Conservation (phyloP, 2,113 vertebrate genomes). For the Mustelus asterias region DNA sequence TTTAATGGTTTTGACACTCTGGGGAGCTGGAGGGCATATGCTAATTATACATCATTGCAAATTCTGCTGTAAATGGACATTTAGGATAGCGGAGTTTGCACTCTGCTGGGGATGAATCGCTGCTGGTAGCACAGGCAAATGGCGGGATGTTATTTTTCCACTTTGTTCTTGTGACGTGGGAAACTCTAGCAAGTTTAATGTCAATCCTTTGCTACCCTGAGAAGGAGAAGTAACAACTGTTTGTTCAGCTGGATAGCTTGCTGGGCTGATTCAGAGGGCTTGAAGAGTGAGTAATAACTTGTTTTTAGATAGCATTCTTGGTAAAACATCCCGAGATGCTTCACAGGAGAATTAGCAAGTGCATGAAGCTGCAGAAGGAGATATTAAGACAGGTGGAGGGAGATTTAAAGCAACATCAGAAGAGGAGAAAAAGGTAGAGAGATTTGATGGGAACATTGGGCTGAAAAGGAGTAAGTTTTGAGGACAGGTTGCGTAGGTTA, state of each 20-base stretch:
- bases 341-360: not conserved
- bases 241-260: not conserved
- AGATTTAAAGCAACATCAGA: not conserved
- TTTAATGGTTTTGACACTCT: not conserved
- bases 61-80: not conserved
- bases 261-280: not conserved
- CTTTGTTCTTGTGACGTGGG: not conserved
- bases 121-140: not conserved
- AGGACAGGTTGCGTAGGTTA: no score
- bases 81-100: not conserved
- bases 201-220: not conserved
- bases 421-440: not conserved
- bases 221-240: not conserved
- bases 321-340: not conserved
- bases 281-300: not conserved
- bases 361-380: not conserved
- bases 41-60: not conserved
- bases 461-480: no score
- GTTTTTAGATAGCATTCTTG: not conserved
- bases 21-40: not conserved
- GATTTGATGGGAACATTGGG: no score
- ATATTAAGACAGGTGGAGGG: not conserved
- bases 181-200: not conserved
- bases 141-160: not conserved
- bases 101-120: not conserved